Evolutionary conservation across 2,797 vertebrate species (phyloP).

Genomic region (Staurois parvus): DNA sequence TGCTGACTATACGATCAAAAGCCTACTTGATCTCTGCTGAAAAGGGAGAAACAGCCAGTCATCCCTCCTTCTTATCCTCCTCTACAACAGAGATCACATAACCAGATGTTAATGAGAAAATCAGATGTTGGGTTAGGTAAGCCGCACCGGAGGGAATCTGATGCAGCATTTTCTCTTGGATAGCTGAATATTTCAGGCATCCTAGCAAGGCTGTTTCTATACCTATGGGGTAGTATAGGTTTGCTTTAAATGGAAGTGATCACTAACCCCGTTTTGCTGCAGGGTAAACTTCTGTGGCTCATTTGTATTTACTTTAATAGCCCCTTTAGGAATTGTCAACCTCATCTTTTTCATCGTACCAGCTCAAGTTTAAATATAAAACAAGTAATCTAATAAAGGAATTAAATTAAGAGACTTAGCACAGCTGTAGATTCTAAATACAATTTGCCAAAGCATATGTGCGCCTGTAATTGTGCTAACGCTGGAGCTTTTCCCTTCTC

Average conservation of each 20-base stretch:
- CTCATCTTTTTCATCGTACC: background rate
- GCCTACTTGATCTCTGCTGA: too few species aligned
- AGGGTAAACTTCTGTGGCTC: background rate
- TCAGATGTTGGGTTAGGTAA: background rate
- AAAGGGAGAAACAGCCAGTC: too few species aligned
- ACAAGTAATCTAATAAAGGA: constrained; percentile 54
- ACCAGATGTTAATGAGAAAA: background rate
- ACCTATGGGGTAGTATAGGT: background rate
- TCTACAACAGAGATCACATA: background rate
- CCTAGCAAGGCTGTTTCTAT: background rate
- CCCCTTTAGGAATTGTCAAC: constrained; percentile 1
- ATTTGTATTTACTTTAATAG: constrained; percentile 8
- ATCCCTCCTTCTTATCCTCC: too few species aligned
- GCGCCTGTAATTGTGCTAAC: constrained; percentile 45
- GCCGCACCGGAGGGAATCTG: background rate
- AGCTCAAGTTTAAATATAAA: constrained; percentile 47
- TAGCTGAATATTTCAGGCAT: background rate
- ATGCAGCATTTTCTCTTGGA: background rate
- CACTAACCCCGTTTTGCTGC: background rate
- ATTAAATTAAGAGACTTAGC: constrained; percentile 42
- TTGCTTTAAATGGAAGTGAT: background rate
- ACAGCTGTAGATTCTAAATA: constrained; percentile 51
- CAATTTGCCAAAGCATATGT: constrained; percentile 49
- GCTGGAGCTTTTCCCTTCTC: background rate
- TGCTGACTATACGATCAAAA: too few species aligned